Evolutionary conservation across 2,797 vertebrate species (phyloP), one percentile per base, ranked within the genome.

Genomic region (Eulemur mongoz): DNA sequence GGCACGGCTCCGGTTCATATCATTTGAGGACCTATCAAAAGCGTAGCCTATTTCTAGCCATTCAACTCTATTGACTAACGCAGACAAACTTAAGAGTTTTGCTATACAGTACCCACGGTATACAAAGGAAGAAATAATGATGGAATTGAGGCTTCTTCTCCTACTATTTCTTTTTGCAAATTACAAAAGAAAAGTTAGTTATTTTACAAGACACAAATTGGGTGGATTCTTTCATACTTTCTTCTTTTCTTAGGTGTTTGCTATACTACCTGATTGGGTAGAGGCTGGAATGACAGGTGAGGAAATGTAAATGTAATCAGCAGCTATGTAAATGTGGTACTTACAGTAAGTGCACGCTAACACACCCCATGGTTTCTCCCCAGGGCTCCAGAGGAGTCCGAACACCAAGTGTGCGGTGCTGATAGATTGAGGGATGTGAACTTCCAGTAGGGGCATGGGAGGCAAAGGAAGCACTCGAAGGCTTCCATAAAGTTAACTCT

Each of bases 271-370:
- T 82, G 92, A 93, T 72, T 65, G 92, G 85, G 35, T 27, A 25
- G 57, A 38, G 38, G 54, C 78, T 82, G 52, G 25, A 35, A n/a
- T 69, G 88, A 69, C 88, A 79, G 70, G 76, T 59, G 57, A 65
- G 50, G 70, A 67, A 63, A 93, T 94, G 91, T 35, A 95, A 95
- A 96, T 93, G 92, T 43, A 93, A 91, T 95, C 96, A 86, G 88
- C 5, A 13, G 22, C 81, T 91, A 67, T 70, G 76, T 38, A 92
- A 97, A 93, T 89, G 61, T 4, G 30, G 45, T 57, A 22, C 81
- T 88, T 82, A 73, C 1, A 38, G 4, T 14, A 92, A 87, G 63
- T 32, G 32, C 69, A 40, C 0, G 25, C 65, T 67, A 67, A 27
- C 75, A 38, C 5, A 27, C 57, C 20, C 52, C 75, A 32, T 78